Percentiles rank a stretch among this genome's conserved stretches.
These are phyloP conservation scores for Epinephelus fuscoguttatus DNA, from an alignment of 2,113 vertebrate species.

Conservation along the genomic window DNA sequence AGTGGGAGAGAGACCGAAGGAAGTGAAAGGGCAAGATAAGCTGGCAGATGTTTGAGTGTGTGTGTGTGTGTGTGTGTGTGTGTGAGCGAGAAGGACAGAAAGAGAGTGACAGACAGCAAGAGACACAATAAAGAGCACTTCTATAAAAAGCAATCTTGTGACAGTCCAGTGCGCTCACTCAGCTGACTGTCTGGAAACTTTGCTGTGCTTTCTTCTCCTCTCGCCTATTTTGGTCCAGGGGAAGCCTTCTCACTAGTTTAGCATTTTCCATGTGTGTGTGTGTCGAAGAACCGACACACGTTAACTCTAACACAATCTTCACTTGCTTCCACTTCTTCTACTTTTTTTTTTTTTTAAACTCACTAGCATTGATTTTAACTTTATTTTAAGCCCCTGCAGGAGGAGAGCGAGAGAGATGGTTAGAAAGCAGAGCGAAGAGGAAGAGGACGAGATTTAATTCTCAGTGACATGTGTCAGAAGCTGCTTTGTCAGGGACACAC, in stretches of 20 bases:
- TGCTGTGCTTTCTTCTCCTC: slow-evolving; percentile 36
- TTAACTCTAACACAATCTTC: slow-evolving; percentile 18
- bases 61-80: slow-evolving; percentile 23
- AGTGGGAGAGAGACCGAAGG: slow-evolving; percentile 30
- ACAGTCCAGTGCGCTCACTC: slow-evolving; percentile 69
- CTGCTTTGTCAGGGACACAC: slow-evolving; percentile 37
- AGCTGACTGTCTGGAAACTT: slow-evolving; percentile 75
- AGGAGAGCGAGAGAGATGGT: not conserved
- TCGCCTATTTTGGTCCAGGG: slow-evolving; percentile 22
- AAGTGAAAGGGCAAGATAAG: slow-evolving; percentile 64
- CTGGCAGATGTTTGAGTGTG: slow-evolving; percentile 10
- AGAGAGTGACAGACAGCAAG: slow-evolving; percentile 10
- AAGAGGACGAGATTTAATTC: slow-evolving; percentile 38
- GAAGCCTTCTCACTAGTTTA: slow-evolving; percentile 20
- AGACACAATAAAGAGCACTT: slow-evolving; percentile 58
- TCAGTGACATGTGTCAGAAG: slow-evolving; percentile 46
- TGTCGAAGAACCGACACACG: slow-evolving; percentile 3
- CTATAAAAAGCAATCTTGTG: slow-evolving; percentile 79
- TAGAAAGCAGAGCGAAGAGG: slow-evolving; percentile 29
- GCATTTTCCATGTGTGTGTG: not conserved
- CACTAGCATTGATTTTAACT: not conserved
- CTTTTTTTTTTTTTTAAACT: not conserved
- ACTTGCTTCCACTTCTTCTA: not conserved
- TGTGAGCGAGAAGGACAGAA: not conserved
- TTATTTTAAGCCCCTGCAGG: slow-evolving; percentile 30